Percentiles rank a stretch among this genome's conserved stretches.
These are phyloP conservation scores for Amblyornis subalaris DNA, from an alignment of 2,113 vertebrate species.

Conservation along the genomic window DNA sequence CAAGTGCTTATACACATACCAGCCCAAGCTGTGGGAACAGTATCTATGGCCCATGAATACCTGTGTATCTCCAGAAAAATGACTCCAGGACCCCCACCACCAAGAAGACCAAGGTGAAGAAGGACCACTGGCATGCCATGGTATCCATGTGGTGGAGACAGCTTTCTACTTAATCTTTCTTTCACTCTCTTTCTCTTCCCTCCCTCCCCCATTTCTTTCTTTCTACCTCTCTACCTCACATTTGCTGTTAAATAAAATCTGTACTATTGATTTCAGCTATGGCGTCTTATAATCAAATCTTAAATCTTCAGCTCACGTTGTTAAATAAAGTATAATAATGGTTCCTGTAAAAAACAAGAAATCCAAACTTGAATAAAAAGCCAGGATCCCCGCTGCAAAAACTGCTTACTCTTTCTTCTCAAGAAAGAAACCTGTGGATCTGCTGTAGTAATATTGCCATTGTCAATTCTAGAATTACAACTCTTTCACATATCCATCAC, in stretches of 20 bases:
- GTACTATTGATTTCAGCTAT: background rate
- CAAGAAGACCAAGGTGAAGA: background rate
- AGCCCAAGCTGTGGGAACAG: background rate
- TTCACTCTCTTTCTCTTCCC: background rate
- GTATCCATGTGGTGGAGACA: background rate
- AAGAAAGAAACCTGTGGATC: background rate
- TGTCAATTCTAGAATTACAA: background rate
- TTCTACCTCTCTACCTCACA: background rate
- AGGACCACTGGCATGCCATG: no score
- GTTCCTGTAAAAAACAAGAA: background rate
- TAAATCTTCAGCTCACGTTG: background rate
- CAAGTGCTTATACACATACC: background rate
- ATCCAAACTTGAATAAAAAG: background rate
- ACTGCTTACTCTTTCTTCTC: background rate
- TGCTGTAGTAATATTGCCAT: background rate
- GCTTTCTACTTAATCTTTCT: background rate
- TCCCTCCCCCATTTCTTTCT: background rate
- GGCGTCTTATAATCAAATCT: background rate
- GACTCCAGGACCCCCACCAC: fast-evolving
- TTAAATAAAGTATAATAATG: background rate
- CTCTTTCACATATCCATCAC: background rate
- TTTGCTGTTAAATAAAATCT: background rate
- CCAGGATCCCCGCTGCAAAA: background rate
- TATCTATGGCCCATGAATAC: background rate
- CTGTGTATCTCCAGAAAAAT: background rate